Evolutionary conservation across 2,888 invertebrate genomes (phyloP).

Genomic region (Harpagoxenus sublaevis): DNA sequence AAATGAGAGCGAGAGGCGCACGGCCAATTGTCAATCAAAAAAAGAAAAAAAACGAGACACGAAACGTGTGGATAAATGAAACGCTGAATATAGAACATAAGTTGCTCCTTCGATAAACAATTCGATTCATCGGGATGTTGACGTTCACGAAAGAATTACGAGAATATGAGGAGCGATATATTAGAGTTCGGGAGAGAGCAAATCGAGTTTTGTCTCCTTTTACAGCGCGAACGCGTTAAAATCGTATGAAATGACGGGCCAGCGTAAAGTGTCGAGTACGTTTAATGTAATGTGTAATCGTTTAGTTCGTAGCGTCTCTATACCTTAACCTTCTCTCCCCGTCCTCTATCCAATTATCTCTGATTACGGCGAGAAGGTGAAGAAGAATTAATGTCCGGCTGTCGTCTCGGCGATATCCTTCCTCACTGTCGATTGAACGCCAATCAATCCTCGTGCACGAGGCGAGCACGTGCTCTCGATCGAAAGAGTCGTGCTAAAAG

Average conservation of each 20-base stretch:
- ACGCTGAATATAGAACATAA: background rate
- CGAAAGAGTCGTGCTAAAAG: constrained; percentile 66
- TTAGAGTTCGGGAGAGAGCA: constrained; percentile 30
- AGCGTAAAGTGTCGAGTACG: constrained; percentile 65
- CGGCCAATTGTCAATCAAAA: constrained; percentile 66
- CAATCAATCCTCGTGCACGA: constrained; percentile 61
- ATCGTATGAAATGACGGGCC: constrained; percentile 63
- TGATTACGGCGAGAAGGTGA: constrained; percentile 68
- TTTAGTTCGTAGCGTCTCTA: constrained; percentile 80
- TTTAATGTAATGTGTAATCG: constrained; percentile 80
- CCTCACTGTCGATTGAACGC: constrained; percentile 61
- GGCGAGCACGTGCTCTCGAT: constrained; percentile 64
- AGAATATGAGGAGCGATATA: constrained; percentile 1
- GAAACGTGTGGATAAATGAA: background rate
- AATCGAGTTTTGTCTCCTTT: constrained; percentile 55
- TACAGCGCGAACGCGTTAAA: constrained; percentile 53
- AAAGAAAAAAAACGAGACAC: constrained; percentile 1
- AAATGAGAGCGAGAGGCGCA: constrained; percentile 62
- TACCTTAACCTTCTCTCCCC: constrained; percentile 54
- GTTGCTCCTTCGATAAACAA: constrained; percentile 55
- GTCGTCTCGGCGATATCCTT: constrained; percentile 62
- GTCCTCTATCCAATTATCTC: constrained; percentile 36
- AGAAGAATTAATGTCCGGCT: constrained; percentile 63
- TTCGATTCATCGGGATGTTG: constrained; percentile 1
- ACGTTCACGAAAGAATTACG: background rate